A percentile compares a stretch with the other conserved stretches of the same genome.
phyloP scores from a whole-genome alignment of 2,113 vertebrate species.

The Leptodactylus fuscus region DNA sequence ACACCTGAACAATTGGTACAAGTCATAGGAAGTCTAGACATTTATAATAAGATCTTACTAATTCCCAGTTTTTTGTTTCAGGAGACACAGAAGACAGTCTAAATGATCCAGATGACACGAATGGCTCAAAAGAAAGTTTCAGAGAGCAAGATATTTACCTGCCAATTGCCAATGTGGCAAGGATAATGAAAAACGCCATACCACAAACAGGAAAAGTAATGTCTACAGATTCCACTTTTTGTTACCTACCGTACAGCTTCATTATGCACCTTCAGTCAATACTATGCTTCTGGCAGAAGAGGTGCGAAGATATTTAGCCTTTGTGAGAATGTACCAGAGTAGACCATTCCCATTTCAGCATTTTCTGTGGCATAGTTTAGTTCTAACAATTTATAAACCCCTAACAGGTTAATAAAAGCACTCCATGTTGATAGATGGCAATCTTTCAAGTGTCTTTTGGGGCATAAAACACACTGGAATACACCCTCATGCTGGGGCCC shows the following conservation, averaged over 20 bases:
- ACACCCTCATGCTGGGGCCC: too few relatives aligned
- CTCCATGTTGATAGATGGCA: too few relatives aligned
- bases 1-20: too few relatives aligned
- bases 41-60: too few relatives aligned
- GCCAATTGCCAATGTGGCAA: constrained; percentile 96
- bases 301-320: constrained; percentile 27
- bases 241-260: not conserved
- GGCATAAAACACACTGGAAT: too few relatives aligned
- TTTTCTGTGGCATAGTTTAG: not conserved
- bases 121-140: constrained; percentile 94
- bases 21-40: too few relatives aligned
- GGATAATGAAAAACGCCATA: constrained; percentile 99
- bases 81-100: constrained; percentile 86
- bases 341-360: not conserved
- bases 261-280: constrained; percentile 13
- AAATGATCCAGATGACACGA: constrained; percentile 94
- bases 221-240: constrained; percentile 32
- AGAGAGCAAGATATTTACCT: constrained; percentile 99
- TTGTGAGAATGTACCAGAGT: not conserved
- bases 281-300: constrained; percentile 9
- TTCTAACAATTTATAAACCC: too few relatives aligned
- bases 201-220: constrained; percentile 97
- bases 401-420: not conserved
- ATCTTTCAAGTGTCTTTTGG: too few relatives aligned
- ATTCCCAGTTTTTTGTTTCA: too few relatives aligned